These are phyloP conservation scores for Hiodon alosoides DNA, from an alignment of 2,113 vertebrate genomes.

Conservation along the genomic window DNA sequence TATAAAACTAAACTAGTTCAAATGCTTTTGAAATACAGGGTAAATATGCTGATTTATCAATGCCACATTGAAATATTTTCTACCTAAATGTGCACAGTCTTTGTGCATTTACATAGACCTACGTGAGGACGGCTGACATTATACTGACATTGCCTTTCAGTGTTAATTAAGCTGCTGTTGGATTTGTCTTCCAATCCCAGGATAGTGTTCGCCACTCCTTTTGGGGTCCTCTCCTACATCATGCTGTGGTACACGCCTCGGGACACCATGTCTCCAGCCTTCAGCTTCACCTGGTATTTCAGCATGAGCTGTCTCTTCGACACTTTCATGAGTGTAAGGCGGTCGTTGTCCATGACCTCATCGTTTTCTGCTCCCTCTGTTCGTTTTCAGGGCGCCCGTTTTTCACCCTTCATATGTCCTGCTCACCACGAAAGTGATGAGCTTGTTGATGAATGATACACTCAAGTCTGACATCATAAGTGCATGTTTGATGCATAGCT, in stretches of 20 bases:
- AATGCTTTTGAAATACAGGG: too few species aligned
- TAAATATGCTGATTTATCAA: too few species aligned
- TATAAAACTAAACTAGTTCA: too few species aligned
- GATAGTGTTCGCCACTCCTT: slow-evolving; percentile 44
- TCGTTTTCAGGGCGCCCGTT: too few species aligned
- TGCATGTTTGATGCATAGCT: too few species aligned
- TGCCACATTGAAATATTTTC: too few species aligned
- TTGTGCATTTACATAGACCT: background rate
- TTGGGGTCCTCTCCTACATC: slow-evolving; percentile 46
- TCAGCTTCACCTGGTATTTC: slow-evolving; percentile 59
- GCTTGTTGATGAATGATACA: too few species aligned
- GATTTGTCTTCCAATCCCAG: slow-evolving; percentile 27
- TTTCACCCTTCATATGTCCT: too few species aligned
- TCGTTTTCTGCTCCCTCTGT: background rate
- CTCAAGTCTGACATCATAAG: too few species aligned
- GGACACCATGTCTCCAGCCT: slow-evolving; percentile 27
- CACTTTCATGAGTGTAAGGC: slow-evolving; percentile 56
- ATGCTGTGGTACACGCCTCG: slow-evolving; percentile 52
- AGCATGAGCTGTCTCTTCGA: slow-evolving; percentile 57
- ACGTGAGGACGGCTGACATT: background rate
- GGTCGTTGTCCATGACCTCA: background rate
- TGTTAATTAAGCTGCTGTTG: background rate
- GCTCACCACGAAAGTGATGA: too few species aligned
- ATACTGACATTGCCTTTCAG: background rate
- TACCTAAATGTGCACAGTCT: too few species aligned